These are phyloP conservation scores for Pseudopleuronectes americanus DNA, from an alignment of 2,797 vertebrate species.

Conservation along the genomic window DNA sequence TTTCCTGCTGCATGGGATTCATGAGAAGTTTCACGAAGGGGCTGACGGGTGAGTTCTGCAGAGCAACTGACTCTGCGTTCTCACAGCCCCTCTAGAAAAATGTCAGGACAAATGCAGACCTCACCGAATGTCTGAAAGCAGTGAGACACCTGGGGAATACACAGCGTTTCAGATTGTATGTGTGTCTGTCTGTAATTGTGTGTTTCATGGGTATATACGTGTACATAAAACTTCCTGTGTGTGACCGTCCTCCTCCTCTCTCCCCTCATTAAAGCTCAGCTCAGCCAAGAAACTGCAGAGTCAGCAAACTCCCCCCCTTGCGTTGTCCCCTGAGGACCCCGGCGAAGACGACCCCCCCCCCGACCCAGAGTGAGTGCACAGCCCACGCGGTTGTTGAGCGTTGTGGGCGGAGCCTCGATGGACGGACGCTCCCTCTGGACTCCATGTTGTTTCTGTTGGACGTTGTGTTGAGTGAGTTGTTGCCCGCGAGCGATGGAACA, in stretches of 20 bases:
- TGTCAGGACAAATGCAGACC: no score
- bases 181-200: conserved; percentile 8
- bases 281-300: conserved; percentile 46
- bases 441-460: background rate
- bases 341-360: background rate
- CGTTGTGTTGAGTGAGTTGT: background rate
- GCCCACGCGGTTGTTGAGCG: conserved; percentile 42
- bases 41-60: no score
- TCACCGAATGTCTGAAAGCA: background rate
- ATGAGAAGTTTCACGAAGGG: no score
- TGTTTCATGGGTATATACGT: background rate
- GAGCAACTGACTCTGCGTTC: no score
- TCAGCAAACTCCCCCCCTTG: conserved; percentile 44
- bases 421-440: conserved; percentile 29
- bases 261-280: conserved; percentile 61
- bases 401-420: background rate
- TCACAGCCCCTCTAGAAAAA: no score
- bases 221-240: conserved; percentile 26
- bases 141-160: conserved; percentile 24
- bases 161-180: conserved; percentile 9
- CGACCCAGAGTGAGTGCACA: conserved; percentile 17
- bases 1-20: no score
- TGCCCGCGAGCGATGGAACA: conserved; percentile 18
- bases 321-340: conserved; percentile 38
- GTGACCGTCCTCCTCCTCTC: conserved; percentile 35